phyloP scores from a whole-genome alignment of 1,140 invertebrate genomes.

The Dreissena rostriformis region DNA sequence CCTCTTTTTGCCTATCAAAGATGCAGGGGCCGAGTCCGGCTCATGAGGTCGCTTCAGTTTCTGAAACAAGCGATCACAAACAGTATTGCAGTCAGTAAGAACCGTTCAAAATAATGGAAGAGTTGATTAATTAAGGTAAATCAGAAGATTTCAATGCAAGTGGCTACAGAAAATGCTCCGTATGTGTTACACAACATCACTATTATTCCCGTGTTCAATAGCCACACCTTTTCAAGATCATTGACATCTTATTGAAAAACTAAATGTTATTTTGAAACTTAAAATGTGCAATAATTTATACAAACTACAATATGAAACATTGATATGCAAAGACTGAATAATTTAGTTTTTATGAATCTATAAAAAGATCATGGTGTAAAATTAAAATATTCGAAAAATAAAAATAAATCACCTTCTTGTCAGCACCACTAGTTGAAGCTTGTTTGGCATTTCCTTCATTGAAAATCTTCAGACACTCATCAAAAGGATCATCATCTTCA shows the following conservation, averaged over 20 bases:
- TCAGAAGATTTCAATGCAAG: too few relatives aligned
- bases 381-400: not conserved
- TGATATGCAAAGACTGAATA: not conserved
- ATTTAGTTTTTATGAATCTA: not conserved
- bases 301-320: not conserved
- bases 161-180: too few relatives aligned
- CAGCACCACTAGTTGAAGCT: slow-evolving; percentile 14
- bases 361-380: slow-evolving; percentile 1
- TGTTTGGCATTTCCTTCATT: slow-evolving; percentile 81
- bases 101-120: too few relatives aligned
- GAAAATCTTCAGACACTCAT: slow-evolving; percentile 89
- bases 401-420: slow-evolving; percentile 58
- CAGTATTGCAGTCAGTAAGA: too few relatives aligned
- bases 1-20: slow-evolving; percentile 69
- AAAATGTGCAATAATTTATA: too few relatives aligned
- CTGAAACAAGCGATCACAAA: slow-evolving; percentile 27
- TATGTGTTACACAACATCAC: too few relatives aligned
- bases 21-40: not conserved
- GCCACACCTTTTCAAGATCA: too few relatives aligned
- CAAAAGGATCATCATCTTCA: slow-evolving; percentile 85
- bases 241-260: too few relatives aligned
- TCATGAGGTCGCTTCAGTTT: slow-evolving; percentile 25
- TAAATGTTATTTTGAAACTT: too few relatives aligned
- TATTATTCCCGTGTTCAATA: too few relatives aligned
- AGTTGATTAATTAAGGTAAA: too few relatives aligned